Percentiles rank a stretch among this genome's conserved stretches.
Evolutionary conservation across 1,140 invertebrate genomes (phyloP).

Genomic region (Drosophila trapezifrons): DNA sequence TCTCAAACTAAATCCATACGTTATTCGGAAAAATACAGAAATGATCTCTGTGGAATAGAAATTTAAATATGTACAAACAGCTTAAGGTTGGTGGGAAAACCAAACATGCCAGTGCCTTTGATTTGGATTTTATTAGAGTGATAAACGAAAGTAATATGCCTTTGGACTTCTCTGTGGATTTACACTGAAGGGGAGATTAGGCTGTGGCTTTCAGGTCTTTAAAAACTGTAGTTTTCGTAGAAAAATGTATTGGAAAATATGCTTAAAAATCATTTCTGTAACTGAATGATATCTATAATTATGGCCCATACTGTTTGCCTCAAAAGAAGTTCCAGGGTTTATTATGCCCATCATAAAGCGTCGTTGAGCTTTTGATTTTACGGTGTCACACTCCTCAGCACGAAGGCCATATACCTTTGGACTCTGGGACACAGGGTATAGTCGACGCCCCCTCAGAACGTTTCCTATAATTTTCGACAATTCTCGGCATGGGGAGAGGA

Average conservation of each 20-base stretch:
- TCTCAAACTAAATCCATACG: background rate
- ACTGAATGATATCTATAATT: too few relatives aligned
- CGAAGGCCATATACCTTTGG: conserved; percentile 35
- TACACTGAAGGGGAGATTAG: background rate
- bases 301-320: too few relatives aligned
- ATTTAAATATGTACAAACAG: conserved; percentile 20
- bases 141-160: conserved; percentile 1
- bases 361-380: conserved; percentile 14
- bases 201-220: background rate
- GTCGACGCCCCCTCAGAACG: conserved; percentile 16
- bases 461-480: conserved; percentile 20
- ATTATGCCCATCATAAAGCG: background rate
- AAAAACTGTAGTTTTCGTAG: too few relatives aligned
- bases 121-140: conserved; percentile 7
- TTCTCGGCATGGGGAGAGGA: background rate
- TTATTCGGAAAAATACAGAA: background rate
- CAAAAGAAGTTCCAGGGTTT: background rate
- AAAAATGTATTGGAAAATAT: too few relatives aligned
- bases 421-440: conserved; percentile 18
- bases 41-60: conserved; percentile 10
- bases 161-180: too few relatives aligned
- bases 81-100: conserved; percentile 7
- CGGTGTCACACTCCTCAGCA: conserved; percentile 4
- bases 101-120: conserved; percentile 1
- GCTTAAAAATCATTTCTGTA: too few relatives aligned